phyloP scores from a whole-genome alignment of 2,797 vertebrate genomes.

The Clarias laeviceps region DNA sequence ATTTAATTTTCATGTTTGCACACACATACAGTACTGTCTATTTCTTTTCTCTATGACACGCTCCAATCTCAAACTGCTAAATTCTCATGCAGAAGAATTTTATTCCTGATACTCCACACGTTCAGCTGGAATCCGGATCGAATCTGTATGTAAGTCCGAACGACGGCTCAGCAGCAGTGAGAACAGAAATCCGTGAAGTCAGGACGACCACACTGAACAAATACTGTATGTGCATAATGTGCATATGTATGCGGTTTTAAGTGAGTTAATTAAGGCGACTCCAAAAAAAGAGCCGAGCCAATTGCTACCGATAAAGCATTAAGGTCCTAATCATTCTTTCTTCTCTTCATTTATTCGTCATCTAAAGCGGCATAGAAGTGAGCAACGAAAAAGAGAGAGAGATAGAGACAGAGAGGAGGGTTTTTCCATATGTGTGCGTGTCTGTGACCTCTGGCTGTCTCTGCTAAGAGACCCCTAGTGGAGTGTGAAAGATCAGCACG shows the following conservation, averaged over 20 bases:
- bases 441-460: constrained; percentile 29
- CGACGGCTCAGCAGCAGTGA: background rate
- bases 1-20: background rate
- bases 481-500: constrained; percentile 32
- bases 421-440: background rate
- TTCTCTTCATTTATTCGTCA: background rate
- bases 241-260: background rate
- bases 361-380: background rate
- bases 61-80: too few relatives aligned
- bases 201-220: background rate
- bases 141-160: too few relatives aligned
- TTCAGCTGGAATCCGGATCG: too few relatives aligned
- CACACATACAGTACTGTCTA: background rate
- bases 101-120: too few relatives aligned
- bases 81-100: too few relatives aligned
- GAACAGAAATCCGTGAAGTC: background rate
- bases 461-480: constrained; percentile 46
- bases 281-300: background rate
- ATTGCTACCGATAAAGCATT: background rate
- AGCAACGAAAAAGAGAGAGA: background rate
- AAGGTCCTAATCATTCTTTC: background rate
- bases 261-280: background rate
- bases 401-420: background rate
- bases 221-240: background rate
- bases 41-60: background rate